Evolutionary conservation across 2,113 vertebrate genomes (phyloP).

Genomic region (Rhinoptilus africanus): DNA sequence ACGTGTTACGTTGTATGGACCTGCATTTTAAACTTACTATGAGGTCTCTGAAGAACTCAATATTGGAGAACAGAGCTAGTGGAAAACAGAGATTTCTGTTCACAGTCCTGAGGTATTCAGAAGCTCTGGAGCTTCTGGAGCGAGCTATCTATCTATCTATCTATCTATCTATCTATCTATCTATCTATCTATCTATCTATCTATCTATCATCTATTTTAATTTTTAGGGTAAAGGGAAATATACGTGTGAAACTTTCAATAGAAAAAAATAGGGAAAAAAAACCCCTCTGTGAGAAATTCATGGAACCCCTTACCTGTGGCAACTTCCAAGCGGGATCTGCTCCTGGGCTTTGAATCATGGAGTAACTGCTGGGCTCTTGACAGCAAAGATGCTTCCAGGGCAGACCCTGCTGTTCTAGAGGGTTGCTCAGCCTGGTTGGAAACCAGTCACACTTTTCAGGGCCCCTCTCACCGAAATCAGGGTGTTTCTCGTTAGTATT

Average conservation of each 20-base stretch:
- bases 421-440: background rate
- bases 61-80: background rate
- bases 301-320: background rate
- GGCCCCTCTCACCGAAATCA: background rate
- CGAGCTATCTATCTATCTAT: background rate
- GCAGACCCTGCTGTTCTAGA: background rate
- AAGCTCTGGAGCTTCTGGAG: background rate
- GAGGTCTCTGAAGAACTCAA: background rate
- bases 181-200: too few relatives aligned
- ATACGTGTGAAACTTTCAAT: background rate
- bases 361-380: background rate
- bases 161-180: too few relatives aligned
- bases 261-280: background rate
- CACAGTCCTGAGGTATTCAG: background rate
- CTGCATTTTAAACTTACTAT: background rate
- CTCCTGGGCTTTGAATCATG: background rate
- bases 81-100: background rate
- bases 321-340: background rate
- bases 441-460: background rate
- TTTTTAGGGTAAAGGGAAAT: background rate
- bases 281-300: background rate
- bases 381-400: background rate
- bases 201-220: background rate
- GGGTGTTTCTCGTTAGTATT: background rate
- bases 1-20: background rate